A percentile compares a stretch with the other conserved stretches of the same genome.
Evolutionary conservation across 2,797 vertebrate species (phyloP).

Genomic region (Rousettus madagascariensis): DNA sequence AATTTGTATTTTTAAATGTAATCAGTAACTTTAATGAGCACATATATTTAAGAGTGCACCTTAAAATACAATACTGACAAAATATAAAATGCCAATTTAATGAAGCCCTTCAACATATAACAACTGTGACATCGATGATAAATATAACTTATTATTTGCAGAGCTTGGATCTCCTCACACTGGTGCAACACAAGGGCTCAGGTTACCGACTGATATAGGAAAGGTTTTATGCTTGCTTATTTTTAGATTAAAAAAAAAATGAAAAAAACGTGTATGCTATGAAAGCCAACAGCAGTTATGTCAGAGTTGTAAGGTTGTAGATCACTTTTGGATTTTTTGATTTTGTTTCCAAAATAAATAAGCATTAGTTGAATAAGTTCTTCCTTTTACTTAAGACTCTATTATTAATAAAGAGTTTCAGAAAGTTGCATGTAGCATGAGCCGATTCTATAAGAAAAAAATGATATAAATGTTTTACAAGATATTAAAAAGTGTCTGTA

Average conservation of each 20-base stretch:
- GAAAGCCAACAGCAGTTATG: neutral
- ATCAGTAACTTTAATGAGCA: neutral
- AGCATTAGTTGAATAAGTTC: neutral
- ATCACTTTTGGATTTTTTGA: neutral
- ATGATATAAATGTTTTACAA: neutral
- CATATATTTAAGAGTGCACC: neutral
- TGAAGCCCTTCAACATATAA: neutral
- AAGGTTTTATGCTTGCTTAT: neutral
- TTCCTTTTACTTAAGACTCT: neutral
- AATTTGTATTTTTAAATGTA: slow-evolving; percentile 23
- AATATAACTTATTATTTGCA: neutral
- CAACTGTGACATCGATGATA: neutral
- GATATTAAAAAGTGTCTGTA: neutral
- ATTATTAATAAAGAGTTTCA: neutral
- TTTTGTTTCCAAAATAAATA: slow-evolving; percentile 27
- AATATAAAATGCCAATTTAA: slow-evolving; percentile 5
- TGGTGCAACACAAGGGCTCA: neutral
- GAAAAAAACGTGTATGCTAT: neutral
- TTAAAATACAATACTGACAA: slow-evolving; percentile 25
- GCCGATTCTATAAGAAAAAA: slow-evolving; percentile 18
- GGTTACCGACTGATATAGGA: neutral
- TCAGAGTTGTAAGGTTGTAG: neutral
- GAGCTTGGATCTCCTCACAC: neutral
- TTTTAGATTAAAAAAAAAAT: neutral
- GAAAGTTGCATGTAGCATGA: neutral